Conservation (phyloP, 1,140 invertebrate genomes). For the Anoplophora glabripennis region DNA sequence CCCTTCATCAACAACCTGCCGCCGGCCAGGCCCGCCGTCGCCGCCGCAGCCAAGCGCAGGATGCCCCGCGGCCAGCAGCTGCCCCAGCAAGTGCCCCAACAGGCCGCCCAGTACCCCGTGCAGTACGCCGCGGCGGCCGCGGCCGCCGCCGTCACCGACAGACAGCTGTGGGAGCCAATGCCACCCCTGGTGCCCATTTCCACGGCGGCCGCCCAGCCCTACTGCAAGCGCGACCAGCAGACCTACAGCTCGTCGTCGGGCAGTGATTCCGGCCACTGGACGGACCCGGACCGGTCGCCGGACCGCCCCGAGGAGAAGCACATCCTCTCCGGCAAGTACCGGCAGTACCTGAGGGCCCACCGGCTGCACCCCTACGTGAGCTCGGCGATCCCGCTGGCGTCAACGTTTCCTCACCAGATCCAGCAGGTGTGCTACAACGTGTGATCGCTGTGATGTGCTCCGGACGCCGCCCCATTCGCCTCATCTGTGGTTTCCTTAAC, state of each 20-base stretch:
- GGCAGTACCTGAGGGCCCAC: slow-evolving; percentile 55
- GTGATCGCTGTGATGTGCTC: slow-evolving; percentile 52
- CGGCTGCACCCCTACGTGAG: slow-evolving; percentile 55
- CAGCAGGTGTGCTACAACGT: slow-evolving; percentile 59
- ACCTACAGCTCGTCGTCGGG: slow-evolving; percentile 33
- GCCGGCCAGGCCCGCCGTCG: slow-evolving; percentile 47
- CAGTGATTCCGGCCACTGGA: slow-evolving; percentile 42
- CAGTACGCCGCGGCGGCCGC: slow-evolving; percentile 38
- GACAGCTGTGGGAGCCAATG: slow-evolving; percentile 47
- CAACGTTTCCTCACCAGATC: slow-evolving; percentile 54
- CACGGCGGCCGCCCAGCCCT: slow-evolving; percentile 47
- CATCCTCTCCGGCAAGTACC: slow-evolving; percentile 55
- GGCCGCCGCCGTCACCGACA: too few species aligned
- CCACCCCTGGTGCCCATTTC: slow-evolving; percentile 53
- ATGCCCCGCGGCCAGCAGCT: slow-evolving; percentile 36
- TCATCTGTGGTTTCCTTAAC: slow-evolving; percentile 36
- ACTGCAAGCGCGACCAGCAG: slow-evolving; percentile 35
- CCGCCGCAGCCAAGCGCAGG: slow-evolving; percentile 45
- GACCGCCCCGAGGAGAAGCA: slow-evolving; percentile 48
- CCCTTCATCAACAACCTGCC: slow-evolving; percentile 72
- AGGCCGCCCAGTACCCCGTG: slow-evolving; percentile 48
- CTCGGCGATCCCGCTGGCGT: slow-evolving; percentile 48
- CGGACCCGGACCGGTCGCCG: slow-evolving; percentile 45
- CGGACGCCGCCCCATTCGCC: slow-evolving; percentile 25
- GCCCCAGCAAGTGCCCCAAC: slow-evolving; percentile 44